Base-by-base conservation (phyloP, 2,888 invertebrate species). In the Drosophila ezoana region DNA sequence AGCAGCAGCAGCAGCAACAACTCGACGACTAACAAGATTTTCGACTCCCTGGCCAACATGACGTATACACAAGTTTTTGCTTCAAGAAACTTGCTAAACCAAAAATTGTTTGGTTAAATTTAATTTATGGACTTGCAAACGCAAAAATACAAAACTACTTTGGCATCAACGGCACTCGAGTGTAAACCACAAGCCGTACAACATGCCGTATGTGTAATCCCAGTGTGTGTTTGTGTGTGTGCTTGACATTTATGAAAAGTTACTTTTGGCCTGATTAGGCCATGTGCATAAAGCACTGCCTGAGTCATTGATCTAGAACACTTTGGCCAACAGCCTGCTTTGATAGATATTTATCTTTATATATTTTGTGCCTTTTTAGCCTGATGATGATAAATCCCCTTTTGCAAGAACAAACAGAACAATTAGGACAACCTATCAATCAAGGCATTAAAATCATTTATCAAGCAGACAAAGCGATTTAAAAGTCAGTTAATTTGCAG, bases 91-190 rank as follows among this genome's bases (percentile, higher is more conserved):
- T 73, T 76, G 45, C 65, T 53, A 64, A 65, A 51, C 63, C 62
- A 52, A 67, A 75, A 76, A 66, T 63, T 59, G 63, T 71, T 68
- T 63, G 63, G 62, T 49, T 75, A 66, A 80, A 79, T 72, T 75
- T 78, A 67, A 80, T 82, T 82, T 80, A 82, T 82, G 76, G 74
- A 79, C 67, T 79, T 61, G 63, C 62, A 51, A 64, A 63, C 65
- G 41, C 60, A 56, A 64, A 60, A 74, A 74, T 52, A 35, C 51
- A 56, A 69, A 76, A 65, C 49, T 53, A 66, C 40, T 73, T 40
- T 14, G 37, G 51, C 63, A 60, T 20, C 52, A 64, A 47, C 63
- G 40, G 57, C 62, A 68, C 56, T 77, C 60, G 45, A 67, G 63
- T 49, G 74, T 60, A 62, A 63, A 41, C 70, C 67, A 49, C 66